Evolutionary conservation across 2,113 vertebrate species (phyloP).

Genomic region (Scartelaos histophorus): DNA sequence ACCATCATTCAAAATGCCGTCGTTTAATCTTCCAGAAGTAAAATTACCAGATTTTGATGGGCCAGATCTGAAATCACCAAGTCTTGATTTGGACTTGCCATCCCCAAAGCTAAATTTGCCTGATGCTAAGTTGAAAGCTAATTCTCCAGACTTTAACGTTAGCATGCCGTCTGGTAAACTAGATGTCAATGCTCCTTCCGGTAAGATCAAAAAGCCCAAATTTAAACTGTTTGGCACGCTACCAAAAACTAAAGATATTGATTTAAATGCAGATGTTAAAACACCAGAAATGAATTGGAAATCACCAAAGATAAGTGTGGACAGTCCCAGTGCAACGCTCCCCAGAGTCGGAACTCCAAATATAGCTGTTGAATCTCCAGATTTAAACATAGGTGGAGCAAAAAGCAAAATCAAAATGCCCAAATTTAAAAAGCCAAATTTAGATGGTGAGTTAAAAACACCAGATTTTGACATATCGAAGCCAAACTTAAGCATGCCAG

Average conservation of each 20-base stretch:
- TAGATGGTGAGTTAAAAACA: conserved; percentile 14
- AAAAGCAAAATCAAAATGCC: conserved; percentile 43
- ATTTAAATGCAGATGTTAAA: conserved; percentile 29
- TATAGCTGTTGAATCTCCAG: conserved; percentile 38
- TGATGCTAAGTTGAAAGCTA: conserved; percentile 18
- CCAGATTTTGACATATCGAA: conserved; percentile 32
- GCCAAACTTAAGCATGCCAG: conserved; percentile 41
- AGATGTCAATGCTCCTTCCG: conserved; percentile 18
- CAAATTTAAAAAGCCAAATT: conserved; percentile 40
- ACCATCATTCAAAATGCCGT: conserved; percentile 64
- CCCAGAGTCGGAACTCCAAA: conserved; percentile 39
- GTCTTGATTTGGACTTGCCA: conserved; percentile 23
- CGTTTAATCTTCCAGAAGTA: conserved; percentile 50
- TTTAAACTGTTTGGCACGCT: conserved; percentile 41
- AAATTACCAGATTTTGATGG: conserved; percentile 29
- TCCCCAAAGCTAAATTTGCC: conserved; percentile 23
- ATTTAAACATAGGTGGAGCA: conserved; percentile 17
- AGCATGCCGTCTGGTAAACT: conserved; percentile 28
- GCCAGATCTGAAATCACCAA: conserved; percentile 14
- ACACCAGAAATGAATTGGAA: conserved; percentile 41
- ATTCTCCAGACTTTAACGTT: conserved; percentile 24
- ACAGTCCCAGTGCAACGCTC: conserved; percentile 35
- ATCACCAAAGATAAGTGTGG: conserved; percentile 46
- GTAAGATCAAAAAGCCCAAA: conserved; percentile 45
- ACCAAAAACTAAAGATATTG: conserved; percentile 39